Base-by-base conservation (phyloP, 1,140 invertebrate genomes). In the Helicoverpa zea region DNA sequence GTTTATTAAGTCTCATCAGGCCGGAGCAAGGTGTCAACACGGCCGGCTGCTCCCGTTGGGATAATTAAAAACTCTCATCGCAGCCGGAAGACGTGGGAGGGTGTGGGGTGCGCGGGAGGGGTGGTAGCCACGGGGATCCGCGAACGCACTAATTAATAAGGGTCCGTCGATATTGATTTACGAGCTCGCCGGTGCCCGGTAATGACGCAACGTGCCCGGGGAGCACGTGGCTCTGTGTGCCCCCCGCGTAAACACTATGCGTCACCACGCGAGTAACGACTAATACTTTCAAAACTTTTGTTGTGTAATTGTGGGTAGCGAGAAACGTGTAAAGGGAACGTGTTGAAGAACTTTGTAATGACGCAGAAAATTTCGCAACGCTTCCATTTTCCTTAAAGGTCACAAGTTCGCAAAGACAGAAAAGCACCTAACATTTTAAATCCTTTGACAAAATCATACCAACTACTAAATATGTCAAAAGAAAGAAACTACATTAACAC, bases 91-190 rank as follows among this genome's bases (percentile, higher is more conserved):
- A 83, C 66, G 81, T 76, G 80, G 51, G 80, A 23, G 85, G 73
- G 72, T 29, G 75, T 66, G 43, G 77, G 68, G 61, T 47, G 29
- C 35, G 29, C 29, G 43, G 54, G 43, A 54, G 61, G 70, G 78
- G 72, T 61, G 72, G 82, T 79, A 54, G 66, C 56, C 83, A 86
- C 81, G 86, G 84, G 84, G 86, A 87, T 87, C 88, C 89, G 88
- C 89, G 88, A 92, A 92, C 91, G 92, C 92, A 93, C 92, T 93
- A 94, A 94, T 94, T 94, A 94, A 93, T 94, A 92, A 92, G 92
- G 91, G 92, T 92, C 92, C 88, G 90, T 88, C 91, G 91, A 93
- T 94, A 93, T 94, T 94, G 93, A 93, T 94, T 94, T 91, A 94
- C 89, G 90, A 90, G 87, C 78, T 86, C 88, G 85, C 83, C 78